Conservation (phyloP, 2,888 invertebrate genomes). For the Mimachlamys varia region DNA sequence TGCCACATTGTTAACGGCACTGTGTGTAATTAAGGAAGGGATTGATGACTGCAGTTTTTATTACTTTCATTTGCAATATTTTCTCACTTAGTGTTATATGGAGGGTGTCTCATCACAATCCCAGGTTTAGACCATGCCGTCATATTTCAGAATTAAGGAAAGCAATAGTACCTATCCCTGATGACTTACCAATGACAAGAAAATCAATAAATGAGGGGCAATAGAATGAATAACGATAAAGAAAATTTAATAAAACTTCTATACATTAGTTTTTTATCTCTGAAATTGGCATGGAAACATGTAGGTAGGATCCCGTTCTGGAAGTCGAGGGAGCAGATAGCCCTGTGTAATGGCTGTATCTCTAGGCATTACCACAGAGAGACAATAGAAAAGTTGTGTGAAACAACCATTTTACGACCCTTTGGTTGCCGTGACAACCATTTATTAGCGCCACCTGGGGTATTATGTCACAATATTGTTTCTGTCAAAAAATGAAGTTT, state of each 20-base stretch:
- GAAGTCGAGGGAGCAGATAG: neutral
- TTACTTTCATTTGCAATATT: neutral
- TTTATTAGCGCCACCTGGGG: neutral
- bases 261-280: neutral
- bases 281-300: neutral
- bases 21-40: neutral
- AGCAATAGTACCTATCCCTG: neutral
- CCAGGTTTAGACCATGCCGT: neutral
- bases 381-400: neutral
- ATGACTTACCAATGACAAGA: neutral
- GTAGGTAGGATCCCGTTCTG: neutral
- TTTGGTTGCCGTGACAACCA: neutral
- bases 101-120: neutral
- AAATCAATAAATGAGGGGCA: neutral
- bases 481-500: neutral
- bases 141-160: neutral
- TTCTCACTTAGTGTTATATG: neutral
- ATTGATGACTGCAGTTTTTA: neutral
- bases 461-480: slow-evolving; percentile 9
- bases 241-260: neutral
- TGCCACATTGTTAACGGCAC: neutral
- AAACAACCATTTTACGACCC: neutral
- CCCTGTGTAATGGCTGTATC: neutral
- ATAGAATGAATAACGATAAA: neutral
- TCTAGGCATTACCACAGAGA: neutral